phyloP scores from a whole-genome alignment of 1,140 invertebrate species.

The Coenobita brevimanus region DNA sequence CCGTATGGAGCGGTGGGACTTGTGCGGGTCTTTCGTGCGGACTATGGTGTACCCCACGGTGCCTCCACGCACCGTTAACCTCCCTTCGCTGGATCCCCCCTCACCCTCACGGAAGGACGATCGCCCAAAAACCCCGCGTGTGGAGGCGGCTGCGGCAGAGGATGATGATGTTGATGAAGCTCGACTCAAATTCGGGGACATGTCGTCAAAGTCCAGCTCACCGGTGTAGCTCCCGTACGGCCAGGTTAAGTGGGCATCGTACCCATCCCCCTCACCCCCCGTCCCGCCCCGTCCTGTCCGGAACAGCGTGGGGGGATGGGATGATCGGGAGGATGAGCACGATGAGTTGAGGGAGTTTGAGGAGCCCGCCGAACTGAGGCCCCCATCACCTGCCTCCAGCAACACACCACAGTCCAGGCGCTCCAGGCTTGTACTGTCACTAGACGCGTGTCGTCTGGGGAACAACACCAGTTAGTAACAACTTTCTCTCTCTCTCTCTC shows the following conservation, averaged over 20 bases:
- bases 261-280: constrained; percentile 75
- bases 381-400: constrained; percentile 76
- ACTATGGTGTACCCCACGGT: not conserved
- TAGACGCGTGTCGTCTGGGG: constrained; percentile 21
- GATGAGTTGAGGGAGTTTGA: constrained; percentile 78
- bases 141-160: constrained; percentile 32
- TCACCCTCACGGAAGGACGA: constrained; percentile 22
- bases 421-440: constrained; percentile 61
- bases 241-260: constrained; percentile 57
- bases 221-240: constrained; percentile 48
- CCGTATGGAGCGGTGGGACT: not conserved
- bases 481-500: no score
- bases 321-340: constrained; percentile 77
- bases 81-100: constrained; percentile 29
- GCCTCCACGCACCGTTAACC: constrained; percentile 3
- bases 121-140: constrained; percentile 4
- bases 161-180: constrained; percentile 38
- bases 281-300: constrained; percentile 63
- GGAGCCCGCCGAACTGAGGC: constrained; percentile 76
- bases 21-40: not conserved
- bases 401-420: constrained; percentile 74
- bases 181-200: constrained; percentile 46
- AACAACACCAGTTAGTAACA: no score
- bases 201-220: constrained; percentile 53
- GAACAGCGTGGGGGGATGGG: constrained; percentile 74